Conservation (phyloP, 2,113 vertebrate species). For the Recurvirostra avosetta region DNA sequence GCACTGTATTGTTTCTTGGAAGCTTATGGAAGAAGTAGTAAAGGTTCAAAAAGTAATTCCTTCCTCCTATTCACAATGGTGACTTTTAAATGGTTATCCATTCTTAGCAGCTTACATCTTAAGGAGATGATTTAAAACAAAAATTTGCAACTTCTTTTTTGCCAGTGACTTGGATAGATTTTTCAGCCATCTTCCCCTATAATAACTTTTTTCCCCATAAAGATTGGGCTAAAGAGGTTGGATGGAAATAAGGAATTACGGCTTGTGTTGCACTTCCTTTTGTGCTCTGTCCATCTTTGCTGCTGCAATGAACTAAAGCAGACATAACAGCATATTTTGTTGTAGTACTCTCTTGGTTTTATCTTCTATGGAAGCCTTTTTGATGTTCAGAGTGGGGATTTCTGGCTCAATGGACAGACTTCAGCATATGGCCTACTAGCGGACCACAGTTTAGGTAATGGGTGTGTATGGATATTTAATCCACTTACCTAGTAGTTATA, state of each 20-base stretch:
- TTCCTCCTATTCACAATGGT: neutral
- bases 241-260: neutral
- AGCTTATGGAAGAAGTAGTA: neutral
- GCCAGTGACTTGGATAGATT: neutral
- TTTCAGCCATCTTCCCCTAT: neutral
- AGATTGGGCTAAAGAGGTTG: neutral
- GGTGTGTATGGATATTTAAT: neutral
- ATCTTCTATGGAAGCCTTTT: neutral
- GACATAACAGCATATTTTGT: neutral
- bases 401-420: neutral
- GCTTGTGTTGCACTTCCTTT: neutral
- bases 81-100: neutral
- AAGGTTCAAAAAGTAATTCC: neutral
- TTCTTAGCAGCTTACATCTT: neutral
- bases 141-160: neutral
- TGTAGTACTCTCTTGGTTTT: neutral
- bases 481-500: neutral
- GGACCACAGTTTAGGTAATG: neutral
- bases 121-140: neutral
- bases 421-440: neutral
- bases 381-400: neutral
- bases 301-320: neutral
- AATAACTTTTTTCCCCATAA: neutral
- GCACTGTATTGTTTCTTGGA: neutral
- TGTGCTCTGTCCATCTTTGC: neutral